These are phyloP conservation scores for Andricus quercusramuli DNA, from an alignment of 2,888 invertebrate genomes.

Conservation along the genomic window DNA sequence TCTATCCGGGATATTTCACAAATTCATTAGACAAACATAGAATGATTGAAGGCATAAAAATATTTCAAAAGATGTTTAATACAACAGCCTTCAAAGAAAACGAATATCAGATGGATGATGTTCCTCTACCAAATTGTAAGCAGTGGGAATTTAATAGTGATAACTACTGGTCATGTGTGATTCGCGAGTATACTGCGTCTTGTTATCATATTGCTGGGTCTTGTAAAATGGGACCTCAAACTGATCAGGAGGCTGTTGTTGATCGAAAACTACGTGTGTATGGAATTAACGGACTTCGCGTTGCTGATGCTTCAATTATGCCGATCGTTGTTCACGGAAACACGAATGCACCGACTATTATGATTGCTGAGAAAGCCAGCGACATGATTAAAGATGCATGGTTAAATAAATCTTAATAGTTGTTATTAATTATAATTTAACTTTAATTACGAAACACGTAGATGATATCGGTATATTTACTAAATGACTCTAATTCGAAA, in stretches of 20 bases:
- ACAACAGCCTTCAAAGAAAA: conserved; percentile 88
- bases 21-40: conserved; percentile 87
- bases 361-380: conserved; percentile 92
- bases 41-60: conserved; percentile 88
- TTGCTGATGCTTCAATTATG: conserved; percentile 91
- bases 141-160: conserved; percentile 85
- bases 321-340: conserved; percentile 91
- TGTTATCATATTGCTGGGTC: conserved; percentile 91
- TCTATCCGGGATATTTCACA: conserved; percentile 85
- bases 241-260: conserved; percentile 83
- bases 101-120: conserved; percentile 86
- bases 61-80: conserved; percentile 87
- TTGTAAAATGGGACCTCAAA: conserved; percentile 89
- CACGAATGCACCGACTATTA: conserved; percentile 91
- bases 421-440: too few relatives aligned
- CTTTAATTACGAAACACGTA: too few relatives aligned
- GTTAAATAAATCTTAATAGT: conserved; percentile 63
- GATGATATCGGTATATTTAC: too few relatives aligned
- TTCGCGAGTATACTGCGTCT: conserved; percentile 85
- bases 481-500: too few relatives aligned
- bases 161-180: conserved; percentile 90
- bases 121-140: conserved; percentile 89
- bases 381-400: conserved; percentile 92
- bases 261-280: conserved; percentile 87
- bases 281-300: conserved; percentile 86